These are phyloP conservation scores for Limnephilus lunatus DNA, from an alignment of 2,888 invertebrate species.

Conservation along the genomic window DNA sequence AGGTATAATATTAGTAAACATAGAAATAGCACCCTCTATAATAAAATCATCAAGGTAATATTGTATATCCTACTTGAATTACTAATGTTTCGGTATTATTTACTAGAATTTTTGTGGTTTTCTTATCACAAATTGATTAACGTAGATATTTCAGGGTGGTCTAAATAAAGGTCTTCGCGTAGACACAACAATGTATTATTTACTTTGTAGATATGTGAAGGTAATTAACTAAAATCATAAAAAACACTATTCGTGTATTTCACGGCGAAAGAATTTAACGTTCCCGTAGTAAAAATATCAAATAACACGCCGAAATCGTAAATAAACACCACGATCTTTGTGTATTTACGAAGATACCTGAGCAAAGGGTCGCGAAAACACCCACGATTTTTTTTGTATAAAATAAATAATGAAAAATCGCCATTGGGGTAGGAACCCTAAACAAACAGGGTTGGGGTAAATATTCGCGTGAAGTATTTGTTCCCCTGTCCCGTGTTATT, in stretches of 20 bases:
- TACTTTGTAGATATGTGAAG: not conserved
- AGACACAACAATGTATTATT: not conserved
- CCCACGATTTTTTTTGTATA: slow-evolving; percentile 16
- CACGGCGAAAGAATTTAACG: not conserved
- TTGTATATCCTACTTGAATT: not conserved
- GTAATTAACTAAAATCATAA: not conserved
- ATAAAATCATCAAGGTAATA: not conserved
- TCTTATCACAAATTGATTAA: not conserved
- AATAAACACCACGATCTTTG: slow-evolving; percentile 5
- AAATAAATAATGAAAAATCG: slow-evolving; percentile 51
- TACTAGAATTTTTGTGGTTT: not conserved
- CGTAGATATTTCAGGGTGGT: not conserved
- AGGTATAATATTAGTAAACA: too few relatives aligned
- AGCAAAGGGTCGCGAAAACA: slow-evolving; percentile 43
- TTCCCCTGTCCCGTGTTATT: slow-evolving; percentile 57
- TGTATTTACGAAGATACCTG: slow-evolving; percentile 21
- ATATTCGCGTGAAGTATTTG: slow-evolving; percentile 62
- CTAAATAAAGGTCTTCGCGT: not conserved
- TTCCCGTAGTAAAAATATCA: slow-evolving; percentile 38
- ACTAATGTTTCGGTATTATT: not conserved
- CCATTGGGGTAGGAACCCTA: slow-evolving; percentile 62
- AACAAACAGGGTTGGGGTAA: slow-evolving; percentile 62
- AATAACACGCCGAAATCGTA: slow-evolving; percentile 27
- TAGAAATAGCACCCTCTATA: not conserved
- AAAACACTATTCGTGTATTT: not conserved